phyloP scores from a whole-genome alignment of 2,888 invertebrate genomes.

The Cosmorhoe ocellata region DNA sequence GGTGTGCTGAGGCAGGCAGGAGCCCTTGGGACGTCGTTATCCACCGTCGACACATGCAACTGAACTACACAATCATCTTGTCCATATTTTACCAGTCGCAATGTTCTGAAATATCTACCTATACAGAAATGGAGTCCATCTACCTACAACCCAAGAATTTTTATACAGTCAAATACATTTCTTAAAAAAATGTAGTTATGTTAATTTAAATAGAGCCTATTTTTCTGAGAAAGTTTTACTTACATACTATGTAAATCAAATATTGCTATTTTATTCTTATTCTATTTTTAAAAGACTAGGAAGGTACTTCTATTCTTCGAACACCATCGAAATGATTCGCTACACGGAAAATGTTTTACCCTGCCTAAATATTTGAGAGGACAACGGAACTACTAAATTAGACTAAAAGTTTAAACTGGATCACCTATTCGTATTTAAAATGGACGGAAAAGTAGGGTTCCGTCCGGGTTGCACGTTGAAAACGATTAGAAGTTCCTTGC shows the following conservation, averaged over 20 bases:
- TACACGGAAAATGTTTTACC: slow-evolving; percentile 38
- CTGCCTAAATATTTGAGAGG: slow-evolving; percentile 35
- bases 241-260: too few species aligned
- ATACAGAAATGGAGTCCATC: slow-evolving; percentile 4
- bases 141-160: too few species aligned
- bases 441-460: slow-evolving; percentile 61
- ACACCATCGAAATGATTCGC: slow-evolving; percentile 23
- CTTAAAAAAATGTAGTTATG: too few species aligned
- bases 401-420: slow-evolving; percentile 73
- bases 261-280: too few species aligned
- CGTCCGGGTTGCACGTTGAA: slow-evolving; percentile 58
- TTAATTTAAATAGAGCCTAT: too few species aligned
- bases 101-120: slow-evolving; percentile 20
- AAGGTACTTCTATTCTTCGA: not conserved
- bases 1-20: slow-evolving; percentile 16
- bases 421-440: slow-evolving; percentile 75
- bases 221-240: too few species aligned
- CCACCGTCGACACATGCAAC: slow-evolving; percentile 38
- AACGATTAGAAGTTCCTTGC: slow-evolving; percentile 53
- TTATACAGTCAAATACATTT: too few species aligned
- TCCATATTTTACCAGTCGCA: slow-evolving; percentile 25
- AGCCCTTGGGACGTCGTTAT: slow-evolving; percentile 45
- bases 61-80: slow-evolving; percentile 25
- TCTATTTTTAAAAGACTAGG: too few species aligned
- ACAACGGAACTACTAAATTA: slow-evolving; percentile 62